Evolutionary conservation across 2,797 vertebrate species (phyloP).

Genomic region (Rhincodon typus): DNA sequence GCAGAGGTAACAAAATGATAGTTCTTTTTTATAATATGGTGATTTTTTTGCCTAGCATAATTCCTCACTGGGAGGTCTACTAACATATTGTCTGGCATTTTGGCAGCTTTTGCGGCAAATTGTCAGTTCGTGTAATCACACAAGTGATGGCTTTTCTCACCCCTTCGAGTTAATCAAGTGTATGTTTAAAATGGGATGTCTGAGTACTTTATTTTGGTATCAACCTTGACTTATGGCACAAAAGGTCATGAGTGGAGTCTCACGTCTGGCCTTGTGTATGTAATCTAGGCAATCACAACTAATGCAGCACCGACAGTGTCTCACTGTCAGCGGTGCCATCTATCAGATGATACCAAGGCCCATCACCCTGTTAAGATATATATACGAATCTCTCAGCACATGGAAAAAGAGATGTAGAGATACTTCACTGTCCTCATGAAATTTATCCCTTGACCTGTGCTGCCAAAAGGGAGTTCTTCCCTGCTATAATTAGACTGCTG

Average conservation of each 20-base stretch:
- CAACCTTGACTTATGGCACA: not conserved
- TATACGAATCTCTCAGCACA: not conserved
- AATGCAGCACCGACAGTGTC: not conserved
- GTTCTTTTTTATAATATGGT: not conserved
- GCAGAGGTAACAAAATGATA: conserved; percentile 57
- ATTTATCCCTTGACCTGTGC: not conserved
- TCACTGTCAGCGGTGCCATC: too few relatives aligned
- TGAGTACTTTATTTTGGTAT: not conserved
- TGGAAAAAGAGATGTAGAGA: not conserved
- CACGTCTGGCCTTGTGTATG: not conserved
- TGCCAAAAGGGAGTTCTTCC: not conserved
- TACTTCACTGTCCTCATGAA: not conserved
- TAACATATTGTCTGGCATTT: not conserved
- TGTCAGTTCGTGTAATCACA: not conserved
- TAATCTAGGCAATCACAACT: not conserved
- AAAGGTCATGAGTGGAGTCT: not conserved
- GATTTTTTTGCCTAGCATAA: too few relatives aligned
- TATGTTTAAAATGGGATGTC: not conserved
- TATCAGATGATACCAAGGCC: not conserved
- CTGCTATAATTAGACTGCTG: too few relatives aligned
- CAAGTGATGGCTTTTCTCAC: not conserved
- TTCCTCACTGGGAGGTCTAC: too few relatives aligned
- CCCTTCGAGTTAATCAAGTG: not conserved
- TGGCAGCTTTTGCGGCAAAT: not conserved
- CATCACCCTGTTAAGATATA: not conserved